These are phyloP conservation scores for Antigone vipio DNA, from an alignment of 2,113 vertebrate genomes.

Conservation along the genomic window DNA sequence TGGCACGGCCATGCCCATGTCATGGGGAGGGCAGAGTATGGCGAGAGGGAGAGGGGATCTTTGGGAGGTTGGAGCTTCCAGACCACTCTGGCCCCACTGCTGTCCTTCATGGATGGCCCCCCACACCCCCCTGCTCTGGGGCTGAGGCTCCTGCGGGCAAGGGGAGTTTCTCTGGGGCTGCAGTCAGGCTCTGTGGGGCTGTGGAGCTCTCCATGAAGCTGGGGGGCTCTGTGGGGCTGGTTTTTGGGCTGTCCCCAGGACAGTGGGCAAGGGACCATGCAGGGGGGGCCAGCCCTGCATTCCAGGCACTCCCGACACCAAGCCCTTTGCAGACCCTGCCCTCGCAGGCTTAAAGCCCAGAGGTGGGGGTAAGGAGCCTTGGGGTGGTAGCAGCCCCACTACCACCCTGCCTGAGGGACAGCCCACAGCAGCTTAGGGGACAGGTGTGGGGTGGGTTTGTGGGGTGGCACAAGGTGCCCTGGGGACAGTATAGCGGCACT, in stretches of 20 bases:
- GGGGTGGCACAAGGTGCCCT: not conserved
- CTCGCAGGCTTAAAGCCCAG: not conserved
- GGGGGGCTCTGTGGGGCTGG: fast-evolving
- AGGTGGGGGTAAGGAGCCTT: not conserved
- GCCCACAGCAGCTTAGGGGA: not conserved
- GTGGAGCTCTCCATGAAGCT: not conserved
- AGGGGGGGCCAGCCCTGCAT: not conserved
- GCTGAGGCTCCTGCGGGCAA: not conserved
- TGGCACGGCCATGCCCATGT: not conserved
- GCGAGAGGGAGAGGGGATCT: not conserved
- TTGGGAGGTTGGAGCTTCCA: not conserved
- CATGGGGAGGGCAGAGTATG: not conserved
- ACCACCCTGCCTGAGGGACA: not conserved
- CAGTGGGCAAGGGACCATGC: not conserved
- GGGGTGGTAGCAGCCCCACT: not conserved
- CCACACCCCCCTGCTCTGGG: not conserved
- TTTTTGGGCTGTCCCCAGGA: not conserved
- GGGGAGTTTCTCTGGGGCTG: not conserved
- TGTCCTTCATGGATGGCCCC: not conserved
- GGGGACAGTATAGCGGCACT: not conserved
- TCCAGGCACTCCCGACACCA: not conserved
- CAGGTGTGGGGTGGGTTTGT: too few species aligned
- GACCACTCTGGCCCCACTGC: not conserved
- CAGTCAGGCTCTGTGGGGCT: not conserved
- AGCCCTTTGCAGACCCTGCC: fast-evolving